Evolutionary conservation across 2,888 invertebrate genomes (phyloP).

Genomic region (Phasia obesa): DNA sequence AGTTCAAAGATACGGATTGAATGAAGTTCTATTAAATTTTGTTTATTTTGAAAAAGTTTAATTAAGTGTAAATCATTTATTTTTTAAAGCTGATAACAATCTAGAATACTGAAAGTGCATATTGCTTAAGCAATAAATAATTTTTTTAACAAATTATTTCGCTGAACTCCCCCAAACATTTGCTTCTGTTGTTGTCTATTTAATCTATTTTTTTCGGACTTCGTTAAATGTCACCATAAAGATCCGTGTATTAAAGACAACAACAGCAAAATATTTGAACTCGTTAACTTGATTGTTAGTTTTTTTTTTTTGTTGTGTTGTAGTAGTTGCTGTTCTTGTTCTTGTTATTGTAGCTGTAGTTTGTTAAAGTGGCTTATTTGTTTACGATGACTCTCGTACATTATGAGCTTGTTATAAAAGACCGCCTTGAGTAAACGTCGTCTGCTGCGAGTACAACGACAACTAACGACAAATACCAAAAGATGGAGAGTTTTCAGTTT

Average conservation of each 20-base stretch:
- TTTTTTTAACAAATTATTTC: conserved; percentile 32
- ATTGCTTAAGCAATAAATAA: conserved; percentile 2
- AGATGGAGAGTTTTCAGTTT: conserved; percentile 62
- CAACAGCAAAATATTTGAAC: conserved; percentile 63
- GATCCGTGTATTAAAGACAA: conserved; percentile 64
- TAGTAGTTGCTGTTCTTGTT: conserved; percentile 5
- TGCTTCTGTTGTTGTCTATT: not conserved
- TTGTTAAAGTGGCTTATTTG: conserved; percentile 69
- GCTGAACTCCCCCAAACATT: conserved; percentile 16
- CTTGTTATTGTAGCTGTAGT: conserved; percentile 31
- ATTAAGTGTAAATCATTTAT: too few species aligned
- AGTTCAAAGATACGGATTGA: too few species aligned
- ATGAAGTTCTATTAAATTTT: too few species aligned
- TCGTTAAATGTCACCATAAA: conserved; percentile 55
- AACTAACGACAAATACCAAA: conserved; percentile 55
- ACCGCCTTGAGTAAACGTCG: conserved; percentile 54
- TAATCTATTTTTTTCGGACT: not conserved
- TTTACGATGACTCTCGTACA: conserved; percentile 66
- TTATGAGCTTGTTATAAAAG: conserved; percentile 66
- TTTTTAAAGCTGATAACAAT: too few species aligned
- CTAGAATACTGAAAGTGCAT: not conserved
- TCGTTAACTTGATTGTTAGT: conserved; percentile 68
- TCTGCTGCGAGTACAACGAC: conserved; percentile 15
- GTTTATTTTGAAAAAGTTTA: too few species aligned
- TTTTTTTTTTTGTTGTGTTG: conserved; percentile 10